Conservation (phyloP, 2,888 invertebrate species). For the Polyploca ridens region DNA sequence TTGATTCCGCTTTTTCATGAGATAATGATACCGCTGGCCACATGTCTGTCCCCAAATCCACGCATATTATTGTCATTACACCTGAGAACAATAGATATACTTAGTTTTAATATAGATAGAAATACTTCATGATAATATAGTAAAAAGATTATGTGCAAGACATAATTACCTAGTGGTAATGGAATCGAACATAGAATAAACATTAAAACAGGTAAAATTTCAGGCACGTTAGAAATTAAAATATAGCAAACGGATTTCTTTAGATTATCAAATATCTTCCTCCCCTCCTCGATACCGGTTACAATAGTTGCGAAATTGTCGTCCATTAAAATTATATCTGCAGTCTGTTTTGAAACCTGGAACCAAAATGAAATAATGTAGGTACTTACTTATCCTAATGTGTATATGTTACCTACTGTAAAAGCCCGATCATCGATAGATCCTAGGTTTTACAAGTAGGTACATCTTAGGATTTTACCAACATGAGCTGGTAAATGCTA, state of each 20-base stretch:
- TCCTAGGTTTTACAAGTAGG: too few species aligned
- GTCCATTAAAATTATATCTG: slow-evolving; percentile 94
- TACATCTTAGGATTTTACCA: too few species aligned
- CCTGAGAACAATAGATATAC: slow-evolving; percentile 46
- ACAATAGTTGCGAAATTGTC: slow-evolving; percentile 96
- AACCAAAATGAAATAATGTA: slow-evolving; percentile 18
- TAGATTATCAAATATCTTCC: slow-evolving; percentile 93
- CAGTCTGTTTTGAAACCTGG: slow-evolving; percentile 92
- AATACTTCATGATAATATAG: neutral
- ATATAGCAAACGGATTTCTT: slow-evolving; percentile 95
- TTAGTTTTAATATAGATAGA: neutral
- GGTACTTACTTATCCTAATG: too few species aligned
- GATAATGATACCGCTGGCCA: slow-evolving; percentile 91
- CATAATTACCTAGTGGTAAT: slow-evolving; percentile 84
- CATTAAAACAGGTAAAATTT: slow-evolving; percentile 91
- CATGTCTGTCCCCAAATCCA: slow-evolving; percentile 91
- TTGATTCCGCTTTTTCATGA: slow-evolving; percentile 88
- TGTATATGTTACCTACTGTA: too few species aligned
- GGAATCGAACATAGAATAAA: slow-evolving; percentile 91
- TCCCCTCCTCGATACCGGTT: slow-evolving; percentile 93
- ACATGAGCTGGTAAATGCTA: too few species aligned
- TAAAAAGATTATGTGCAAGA: neutral
- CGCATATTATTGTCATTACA: slow-evolving; percentile 83
- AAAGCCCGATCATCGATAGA: too few species aligned
- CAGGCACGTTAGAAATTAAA: slow-evolving; percentile 92